Base-by-base conservation (phyloP, 1,140 invertebrate genomes). In the Pectinophora gossypiella region DNA sequence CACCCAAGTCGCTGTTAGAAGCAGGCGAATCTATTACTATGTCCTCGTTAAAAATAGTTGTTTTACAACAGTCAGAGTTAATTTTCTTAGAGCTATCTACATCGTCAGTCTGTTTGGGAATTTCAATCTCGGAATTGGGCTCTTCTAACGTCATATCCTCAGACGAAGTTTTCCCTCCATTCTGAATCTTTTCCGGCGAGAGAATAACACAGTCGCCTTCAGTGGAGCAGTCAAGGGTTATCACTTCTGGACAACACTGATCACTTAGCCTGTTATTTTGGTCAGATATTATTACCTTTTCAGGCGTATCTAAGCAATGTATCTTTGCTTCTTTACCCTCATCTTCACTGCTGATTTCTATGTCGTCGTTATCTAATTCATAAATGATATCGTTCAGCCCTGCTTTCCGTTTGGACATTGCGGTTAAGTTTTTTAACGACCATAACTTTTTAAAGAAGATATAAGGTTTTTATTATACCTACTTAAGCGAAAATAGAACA, bases 361-460 rank as follows among this genome's bases (percentile, higher is more conserved):
- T 70, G 51, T 87, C 85, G 49, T 85, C 84, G 62, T 82, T 86
- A 42, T 87, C 83, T 54, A 88, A 73, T 72, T 88, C 85, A 66
- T 80, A 88, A 64, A 88, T 87, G 13, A 87, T 87, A 72, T 85
- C 75, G 40, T 83, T 82, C 15, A 86, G 68, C 27, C 56, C 76
- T 10, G 65, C 68, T 69, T 82, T 88, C 51, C 84, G 64, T 75
- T 83, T 87, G 2, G 85, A 67, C 84, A 88, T 62, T 40, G 32
- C 61, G 45, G 57, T 49, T 21, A 23, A 32, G 1, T 32, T 32
- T n/a, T n/a, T n/a, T n/a, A n/a, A n/a, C n/a, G n/a, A n/a, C n/a
- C n/a, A n/a, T n/a, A n/a, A n/a, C n/a, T n/a, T n/a, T n/a, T n/a
- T n/a, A n/a, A n/a, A n/a, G n/a, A n/a, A n/a, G n/a, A n/a, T n/a